These are phyloP conservation scores for Protobothrops flavoviridis DNA, from an alignment of 2,113 vertebrate species.

Conservation along the genomic window DNA sequence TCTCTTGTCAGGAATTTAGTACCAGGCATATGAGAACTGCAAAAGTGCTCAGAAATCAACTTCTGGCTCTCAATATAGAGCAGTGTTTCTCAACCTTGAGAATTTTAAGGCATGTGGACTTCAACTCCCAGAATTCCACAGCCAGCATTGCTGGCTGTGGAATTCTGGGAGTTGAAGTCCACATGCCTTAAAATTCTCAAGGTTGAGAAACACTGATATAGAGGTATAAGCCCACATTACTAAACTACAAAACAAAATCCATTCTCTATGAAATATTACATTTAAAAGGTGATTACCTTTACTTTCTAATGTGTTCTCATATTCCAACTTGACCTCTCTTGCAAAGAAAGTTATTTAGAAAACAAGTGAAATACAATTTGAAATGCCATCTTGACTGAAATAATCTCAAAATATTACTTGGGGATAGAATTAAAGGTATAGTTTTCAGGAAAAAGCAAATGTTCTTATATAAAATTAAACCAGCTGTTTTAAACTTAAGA, in stretches of 20 bases:
- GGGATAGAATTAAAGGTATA: constrained; percentile 19
- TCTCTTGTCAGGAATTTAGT: constrained; percentile 41
- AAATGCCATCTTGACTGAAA: constrained; percentile 5
- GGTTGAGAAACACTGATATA: no score
- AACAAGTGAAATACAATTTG: constrained; percentile 24
- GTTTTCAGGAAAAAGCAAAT: neutral
- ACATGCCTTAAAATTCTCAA: no score
- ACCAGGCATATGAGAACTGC: constrained; percentile 32
- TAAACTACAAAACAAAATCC: constrained; percentile 34
- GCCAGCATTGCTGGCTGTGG: no score
- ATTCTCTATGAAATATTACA: neutral
- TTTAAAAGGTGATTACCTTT: constrained; percentile 28
- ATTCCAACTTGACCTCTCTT: neutral
- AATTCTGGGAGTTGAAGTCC: no score
- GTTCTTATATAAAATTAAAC: neutral
- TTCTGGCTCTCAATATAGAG: neutral
- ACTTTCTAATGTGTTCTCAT: neutral
- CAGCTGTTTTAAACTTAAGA: constrained; percentile 18
- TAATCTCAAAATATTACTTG: neutral
- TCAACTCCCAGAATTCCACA: no score
- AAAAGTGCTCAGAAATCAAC: constrained; percentile 26
- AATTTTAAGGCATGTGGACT: no score
- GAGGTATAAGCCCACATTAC: neutral
- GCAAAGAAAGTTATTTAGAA: constrained; percentile 13
- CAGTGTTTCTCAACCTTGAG: no score